phyloP scores from a whole-genome alignment of 2,888 invertebrate species.

The Opisthograptis luteolata region DNA sequence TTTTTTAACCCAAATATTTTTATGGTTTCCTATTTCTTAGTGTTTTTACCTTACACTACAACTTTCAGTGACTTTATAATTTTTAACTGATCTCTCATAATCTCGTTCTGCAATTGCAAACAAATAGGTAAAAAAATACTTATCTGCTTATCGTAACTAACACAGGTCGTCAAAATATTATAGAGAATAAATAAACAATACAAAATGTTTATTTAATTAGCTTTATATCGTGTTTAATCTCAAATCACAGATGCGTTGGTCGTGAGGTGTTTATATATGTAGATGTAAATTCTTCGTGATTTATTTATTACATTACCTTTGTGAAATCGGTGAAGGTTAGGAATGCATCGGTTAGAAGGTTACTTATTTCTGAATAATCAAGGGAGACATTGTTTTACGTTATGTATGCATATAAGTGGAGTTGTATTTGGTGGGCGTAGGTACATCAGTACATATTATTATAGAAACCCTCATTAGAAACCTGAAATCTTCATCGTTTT shows the following conservation, averaged over 20 bases:
- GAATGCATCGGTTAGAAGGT: slow-evolving; percentile 35
- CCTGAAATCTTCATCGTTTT: too few relatives aligned
- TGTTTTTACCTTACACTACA: too few relatives aligned
- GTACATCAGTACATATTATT: too few relatives aligned
- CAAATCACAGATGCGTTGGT: slow-evolving; percentile 20
- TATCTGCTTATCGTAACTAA: too few relatives aligned
- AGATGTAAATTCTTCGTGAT: slow-evolving; percentile 20
- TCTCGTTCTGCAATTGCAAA: too few relatives aligned
- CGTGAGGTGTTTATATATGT: slow-evolving; percentile 20
- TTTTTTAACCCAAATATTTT: too few relatives aligned
- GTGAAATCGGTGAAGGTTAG: slow-evolving; percentile 49
- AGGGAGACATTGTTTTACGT: slow-evolving; percentile 41
- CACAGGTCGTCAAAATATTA: slow-evolving; percentile 1
- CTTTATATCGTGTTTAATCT: slow-evolving; percentile 16
- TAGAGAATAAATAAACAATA: slow-evolving; percentile 11
- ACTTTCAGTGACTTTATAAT: too few relatives aligned
- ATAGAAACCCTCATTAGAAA: too few relatives aligned
- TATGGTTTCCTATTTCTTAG: too few relatives aligned
- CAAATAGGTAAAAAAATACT: too few relatives aligned
- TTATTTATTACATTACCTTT: slow-evolving; percentile 25
- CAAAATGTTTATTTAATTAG: slow-evolving; percentile 17
- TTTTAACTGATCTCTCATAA: too few relatives aligned
- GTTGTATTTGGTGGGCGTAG: too few relatives aligned
- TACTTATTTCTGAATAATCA: slow-evolving; percentile 41
- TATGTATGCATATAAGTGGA: slow-evolving; percentile 20